Evolutionary conservation across 2,113 vertebrate genomes (phyloP), one percentile per base, ranked within the genome.

Genomic region (Lepisosteus oculatus): DNA sequence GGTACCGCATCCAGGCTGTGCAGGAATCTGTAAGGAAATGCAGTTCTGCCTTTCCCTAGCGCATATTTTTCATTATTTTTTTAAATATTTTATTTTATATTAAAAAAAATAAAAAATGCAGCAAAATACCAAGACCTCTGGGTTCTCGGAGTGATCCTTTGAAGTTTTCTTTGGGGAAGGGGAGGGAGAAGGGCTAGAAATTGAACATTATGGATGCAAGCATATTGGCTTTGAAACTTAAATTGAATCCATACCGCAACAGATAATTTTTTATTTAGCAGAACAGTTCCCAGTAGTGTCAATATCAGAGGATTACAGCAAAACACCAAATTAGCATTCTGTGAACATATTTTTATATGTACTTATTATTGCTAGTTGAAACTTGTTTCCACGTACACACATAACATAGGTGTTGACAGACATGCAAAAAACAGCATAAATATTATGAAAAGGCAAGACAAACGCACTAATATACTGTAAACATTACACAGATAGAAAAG

Each of bases 241-340:
- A 87, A 88, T 83, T 81, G 89, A 84, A 91, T 91, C 88, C 87
- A 89, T 89, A 88, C 85, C 85, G 89, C 88, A 90, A 91, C 88
- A 91, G 84, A 90, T 90, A 89, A 90, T 89, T 89, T 90, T 88
- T 82, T 88, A 90, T 91, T 91, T 91, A 91, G 84, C 91, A 83
- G 90, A 91, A 89, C 88, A 90, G 90, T 85, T 92, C 91, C 88
- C 91, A 90, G 82, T 87, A 91, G 91, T 89, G 87, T 90, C 87
- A 87, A 88, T 90, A 92, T 92, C 90, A 91, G 87, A 92, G 87
- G 88, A 92, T 91, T 90, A 91, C 85, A 88, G 87, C 84, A 90
- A 90, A 92, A 92, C 87, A 90, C 78, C 78, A 89, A 92, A 91
- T 92, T 92, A 91, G 88, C 87, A 92, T 92, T 89, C 89, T 90